phyloP scores from a whole-genome alignment of 2,797 vertebrate species.

The Poecilia wingei region DNA sequence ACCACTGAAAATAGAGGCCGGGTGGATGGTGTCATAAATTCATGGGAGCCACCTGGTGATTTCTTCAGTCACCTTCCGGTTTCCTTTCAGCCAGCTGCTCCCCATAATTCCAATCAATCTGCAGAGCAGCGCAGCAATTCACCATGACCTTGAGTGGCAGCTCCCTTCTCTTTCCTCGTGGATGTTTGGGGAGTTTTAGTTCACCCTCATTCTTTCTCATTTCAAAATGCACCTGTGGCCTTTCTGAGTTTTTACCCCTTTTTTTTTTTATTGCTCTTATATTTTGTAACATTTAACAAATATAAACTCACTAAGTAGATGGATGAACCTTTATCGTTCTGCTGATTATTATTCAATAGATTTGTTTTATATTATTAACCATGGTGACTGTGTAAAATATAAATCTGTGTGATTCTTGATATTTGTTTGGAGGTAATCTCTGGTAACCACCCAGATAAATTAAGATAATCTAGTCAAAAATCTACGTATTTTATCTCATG shows the following conservation, averaged over 20 bases:
- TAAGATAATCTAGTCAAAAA: constrained; percentile 1
- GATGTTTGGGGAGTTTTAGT: constrained; percentile 44
- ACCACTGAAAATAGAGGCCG: constrained; percentile 38
- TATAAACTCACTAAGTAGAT: constrained; percentile 22
- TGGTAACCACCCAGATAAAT: not conserved
- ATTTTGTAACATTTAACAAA: constrained; percentile 55
- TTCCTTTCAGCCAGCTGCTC: constrained; percentile 84
- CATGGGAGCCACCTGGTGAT: constrained; percentile 81
- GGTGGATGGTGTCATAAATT: constrained; percentile 72
- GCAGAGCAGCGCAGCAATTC: constrained; percentile 60
- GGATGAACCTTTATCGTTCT: not conserved
- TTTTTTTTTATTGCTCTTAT: constrained; percentile 44
- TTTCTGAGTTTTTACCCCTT: constrained; percentile 54
- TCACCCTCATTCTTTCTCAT: constrained; percentile 72
- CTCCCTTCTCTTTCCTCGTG: constrained; percentile 61
- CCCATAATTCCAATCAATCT: constrained; percentile 80
- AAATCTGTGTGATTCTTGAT: not conserved
- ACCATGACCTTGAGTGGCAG: constrained; percentile 79
- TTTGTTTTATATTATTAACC: constrained; percentile 4
- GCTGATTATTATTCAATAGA: constrained; percentile 4
- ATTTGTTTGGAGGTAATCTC: not conserved
- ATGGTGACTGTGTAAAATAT: not conserved
- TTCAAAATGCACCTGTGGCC: constrained; percentile 80
- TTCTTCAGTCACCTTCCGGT: constrained; percentile 80
- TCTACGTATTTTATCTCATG: not conserved